Percentiles rank a stretch among this genome's conserved stretches.
These are phyloP conservation scores for Caenorhabditis japonica DNA, from an alignment of 2,888 invertebrate species.

Conservation along the genomic window DNA sequence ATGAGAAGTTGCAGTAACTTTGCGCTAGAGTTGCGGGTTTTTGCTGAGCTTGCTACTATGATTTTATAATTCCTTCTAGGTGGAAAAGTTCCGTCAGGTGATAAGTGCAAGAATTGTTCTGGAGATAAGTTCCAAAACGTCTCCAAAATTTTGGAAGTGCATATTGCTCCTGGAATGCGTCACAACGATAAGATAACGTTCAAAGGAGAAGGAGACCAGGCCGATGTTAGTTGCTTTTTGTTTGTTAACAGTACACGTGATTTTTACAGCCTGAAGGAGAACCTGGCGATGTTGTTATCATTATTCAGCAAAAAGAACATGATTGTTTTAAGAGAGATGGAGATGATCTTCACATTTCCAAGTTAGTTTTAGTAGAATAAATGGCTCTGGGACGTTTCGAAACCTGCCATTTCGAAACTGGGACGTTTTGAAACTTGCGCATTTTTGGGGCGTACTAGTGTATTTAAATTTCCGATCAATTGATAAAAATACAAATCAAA, in stretches of 20 bases:
- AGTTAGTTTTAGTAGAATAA: too few relatives aligned
- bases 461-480: too few relatives aligned
- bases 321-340: conserved; percentile 86
- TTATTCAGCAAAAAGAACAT: conserved; percentile 87
- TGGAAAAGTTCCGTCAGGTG: conserved; percentile 82
- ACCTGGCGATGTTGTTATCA: conserved; percentile 90
- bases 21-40: too few relatives aligned
- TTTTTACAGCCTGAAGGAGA: conserved; percentile 84
- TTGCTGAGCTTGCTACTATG: background rate
- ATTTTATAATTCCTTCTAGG: conserved; percentile 14
- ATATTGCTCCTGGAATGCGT: conserved; percentile 89
- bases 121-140: conserved; percentile 89
- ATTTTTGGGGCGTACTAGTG: too few relatives aligned
- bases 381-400: too few relatives aligned
- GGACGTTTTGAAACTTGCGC: too few relatives aligned
- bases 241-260: background rate
- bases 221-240: conserved; percentile 78
- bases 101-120: conserved; percentile 86
- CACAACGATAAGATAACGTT: conserved; percentile 89
- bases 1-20: too few relatives aligned
- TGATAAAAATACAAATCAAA: too few relatives aligned
- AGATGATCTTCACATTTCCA: conserved; percentile 82
- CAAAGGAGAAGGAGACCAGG: conserved; percentile 90
- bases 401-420: too few relatives aligned
- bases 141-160: conserved; percentile 87